phyloP scores from a whole-genome alignment of 2,113 vertebrate genomes.

The Phrynosoma blainvillii region DNA sequence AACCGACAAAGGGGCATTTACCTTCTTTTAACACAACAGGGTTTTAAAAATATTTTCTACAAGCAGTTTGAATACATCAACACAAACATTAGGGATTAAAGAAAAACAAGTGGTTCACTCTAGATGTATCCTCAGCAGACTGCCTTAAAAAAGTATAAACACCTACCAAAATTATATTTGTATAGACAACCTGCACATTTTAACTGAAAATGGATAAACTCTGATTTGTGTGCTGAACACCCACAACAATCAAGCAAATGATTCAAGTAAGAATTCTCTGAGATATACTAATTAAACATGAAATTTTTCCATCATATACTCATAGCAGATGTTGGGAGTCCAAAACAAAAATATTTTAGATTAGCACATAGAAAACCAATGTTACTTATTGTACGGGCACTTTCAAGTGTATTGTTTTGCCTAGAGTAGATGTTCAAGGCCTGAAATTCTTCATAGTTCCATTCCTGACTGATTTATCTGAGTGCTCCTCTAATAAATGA shows the following conservation, averaged over 20 bases:
- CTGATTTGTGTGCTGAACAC: background rate
- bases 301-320: background rate
- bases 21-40: constrained; percentile 10
- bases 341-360: background rate
- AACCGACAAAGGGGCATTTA: constrained; percentile 23
- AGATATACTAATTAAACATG: background rate
- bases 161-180: background rate
- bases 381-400: background rate
- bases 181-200: constrained; percentile 15
- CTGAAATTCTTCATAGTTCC: background rate
- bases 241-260: background rate
- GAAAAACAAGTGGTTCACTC: constrained; percentile 18
- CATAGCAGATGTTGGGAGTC: background rate
- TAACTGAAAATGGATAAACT: constrained; percentile 19
- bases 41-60: constrained; percentile 9
- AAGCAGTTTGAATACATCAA: constrained; percentile 32
- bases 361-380: background rate
- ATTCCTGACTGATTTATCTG: background rate
- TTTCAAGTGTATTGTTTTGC: background rate
- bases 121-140: background rate
- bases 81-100: background rate
- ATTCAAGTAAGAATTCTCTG: constrained; percentile 10
- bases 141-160: background rate
- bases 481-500: background rate
- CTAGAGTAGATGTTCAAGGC: background rate